Base-by-base conservation (phyloP, 2,888 invertebrate genomes). In the Tenthredo notha region DNA sequence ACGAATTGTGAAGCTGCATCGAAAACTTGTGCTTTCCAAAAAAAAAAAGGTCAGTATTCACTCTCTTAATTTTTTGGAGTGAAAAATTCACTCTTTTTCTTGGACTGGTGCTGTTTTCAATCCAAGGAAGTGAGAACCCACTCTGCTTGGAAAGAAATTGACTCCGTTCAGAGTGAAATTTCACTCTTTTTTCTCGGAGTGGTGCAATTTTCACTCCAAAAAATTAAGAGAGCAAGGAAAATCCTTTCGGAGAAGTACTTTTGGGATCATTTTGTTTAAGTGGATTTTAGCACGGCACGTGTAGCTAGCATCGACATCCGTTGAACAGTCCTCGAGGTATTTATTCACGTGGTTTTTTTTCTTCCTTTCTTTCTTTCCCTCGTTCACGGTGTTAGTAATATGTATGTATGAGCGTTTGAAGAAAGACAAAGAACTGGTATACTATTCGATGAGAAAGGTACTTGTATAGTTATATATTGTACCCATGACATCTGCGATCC, bases 401-500 rank as follows among this genome's bases (percentile, higher is more conserved):
- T 43, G 9, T 40, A 5, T 21, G 43, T 1, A 7, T 37, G 37
- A 15, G 25, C 37, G 40, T 18, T 21, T 18, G 43, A 47, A n/a
- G 43, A 74, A 74, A 43, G 72, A 72, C 18, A 18, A 72, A 37
- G 40, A 72, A 10, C n/a, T 6, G 37, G 21, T 25, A 72, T n/a
- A 15, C n/a, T n/a, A n/a, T 40, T 40, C 72, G 18, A 6, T 25
- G 40, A 25, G 40, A 40, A 72, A 74, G 74, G 21, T 74, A 74
- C 40, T 33, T 33, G 67, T 67, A 33, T 67, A 67, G 12, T 29
- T 67, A 67, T 67, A n/a, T 33, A 29, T 67, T 67, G 10, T 29
- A n/a, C n/a, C 25, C 54, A n/a, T 54, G 77, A 54, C 77, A 77
- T 77, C 77, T 77, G 77, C 33, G 67, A 67, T 67, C 33, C 67